These are phyloP conservation scores for Bacillus rossius DNA, from an alignment of 1,140 invertebrate genomes.

Conservation along the genomic window DNA sequence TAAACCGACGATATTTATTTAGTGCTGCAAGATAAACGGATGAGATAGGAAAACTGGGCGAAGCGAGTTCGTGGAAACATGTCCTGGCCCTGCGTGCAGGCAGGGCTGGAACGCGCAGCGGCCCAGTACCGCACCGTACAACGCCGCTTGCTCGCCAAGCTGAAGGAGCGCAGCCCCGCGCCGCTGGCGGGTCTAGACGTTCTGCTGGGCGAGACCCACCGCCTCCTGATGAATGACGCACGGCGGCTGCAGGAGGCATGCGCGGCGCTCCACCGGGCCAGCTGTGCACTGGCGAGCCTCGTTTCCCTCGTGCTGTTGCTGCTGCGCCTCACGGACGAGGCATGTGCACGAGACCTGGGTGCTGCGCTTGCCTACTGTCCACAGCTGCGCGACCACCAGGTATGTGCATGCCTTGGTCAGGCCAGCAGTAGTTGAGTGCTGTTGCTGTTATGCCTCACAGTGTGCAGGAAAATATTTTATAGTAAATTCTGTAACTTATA, in stretches of 20 bases:
- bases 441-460: too few species aligned
- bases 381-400: conserved; percentile 8
- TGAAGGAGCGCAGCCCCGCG: conserved; percentile 68
- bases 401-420: too few species aligned
- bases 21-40: too few species aligned
- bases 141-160: conserved; percentile 63
- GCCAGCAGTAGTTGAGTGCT: too few species aligned
- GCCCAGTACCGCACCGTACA: conserved; percentile 67
- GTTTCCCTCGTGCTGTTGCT: neutral
- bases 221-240: conserved; percentile 49
- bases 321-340: neutral
- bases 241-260: conserved; percentile 43
- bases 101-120: conserved; percentile 54
- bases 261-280: conserved; percentile 14
- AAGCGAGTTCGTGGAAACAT: too few species aligned
- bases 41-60: too few species aligned
- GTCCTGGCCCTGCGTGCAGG: too few species aligned
- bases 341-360: neutral
- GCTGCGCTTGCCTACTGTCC: neutral
- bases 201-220: conserved; percentile 63
- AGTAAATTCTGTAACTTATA: too few species aligned
- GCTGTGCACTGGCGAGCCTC: conserved; percentile 1
- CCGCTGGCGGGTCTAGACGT: conserved; percentile 64
- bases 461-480: too few species aligned
- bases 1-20: too few species aligned